Base-by-base conservation (phyloP, 2,113 vertebrate genomes). In the Periophthalmodon schlosseri region DNA sequence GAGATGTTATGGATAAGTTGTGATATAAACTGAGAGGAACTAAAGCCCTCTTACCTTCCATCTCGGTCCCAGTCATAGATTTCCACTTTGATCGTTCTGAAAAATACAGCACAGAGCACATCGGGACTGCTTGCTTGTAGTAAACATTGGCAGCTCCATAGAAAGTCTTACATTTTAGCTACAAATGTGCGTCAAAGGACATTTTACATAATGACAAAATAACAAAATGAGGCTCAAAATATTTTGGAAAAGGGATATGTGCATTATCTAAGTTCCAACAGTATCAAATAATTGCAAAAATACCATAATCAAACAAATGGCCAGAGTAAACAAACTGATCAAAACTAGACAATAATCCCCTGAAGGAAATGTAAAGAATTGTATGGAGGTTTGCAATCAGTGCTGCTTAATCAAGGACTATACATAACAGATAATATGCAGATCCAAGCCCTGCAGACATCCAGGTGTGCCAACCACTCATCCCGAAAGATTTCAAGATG, bases 31-130 rank as follows among this genome's bases (percentile, higher is more conserved):
- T 52, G 33, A 36, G 18, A 65, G 34, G 3, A 64, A 11, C 36
- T 3, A 39, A n/a, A 36, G 10, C 18, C 76, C 75, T 24, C 75
- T 92, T 93, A 98, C 97, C 96, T 97, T 87, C 97, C 97, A 2
- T 97, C 96, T 18, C 97, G 94, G 86, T 98, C 96, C 97, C 97
- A 98, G 93, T 98, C 97, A 0, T 97, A 97, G 20, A 98, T 92
- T 80, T 98, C 97, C 81, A 94, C 95, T 86, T 98, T 98, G 92
- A 99, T 98, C 68, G 95, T 93, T 85, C 96, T 98, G 92, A 7
- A 86, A 86, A 71, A 91, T 36, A 78, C 68, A 85, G 61, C 39
- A 80, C 68, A 77, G 64, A 28, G 79, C n/a, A 69, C 20, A 1
- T 46, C 44, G 28, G 72, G 5, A 13, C 12, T 16, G 28, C 60